These are phyloP conservation scores for Nomada ferruginata DNA, from an alignment of 2,888 invertebrate species.

Conservation along the genomic window DNA sequence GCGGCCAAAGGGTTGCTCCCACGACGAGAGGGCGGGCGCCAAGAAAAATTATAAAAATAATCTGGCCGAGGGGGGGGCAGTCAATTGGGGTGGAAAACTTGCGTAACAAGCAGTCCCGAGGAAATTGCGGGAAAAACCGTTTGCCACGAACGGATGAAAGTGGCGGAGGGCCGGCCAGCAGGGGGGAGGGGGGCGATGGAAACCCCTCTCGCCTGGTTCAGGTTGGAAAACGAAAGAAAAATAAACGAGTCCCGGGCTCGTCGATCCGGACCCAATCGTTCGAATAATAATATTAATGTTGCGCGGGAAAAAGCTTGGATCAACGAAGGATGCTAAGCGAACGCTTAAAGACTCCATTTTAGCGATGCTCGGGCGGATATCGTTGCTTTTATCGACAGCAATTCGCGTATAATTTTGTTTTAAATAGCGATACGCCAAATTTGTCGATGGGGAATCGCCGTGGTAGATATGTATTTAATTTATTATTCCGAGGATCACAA, in stretches of 20 bases:
- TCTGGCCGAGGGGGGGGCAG: conserved; percentile 76
- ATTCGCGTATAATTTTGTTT: conserved; percentile 5
- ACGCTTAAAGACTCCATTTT: conserved; percentile 36
- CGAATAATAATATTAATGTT: conserved; percentile 71
- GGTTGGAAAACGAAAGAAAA: conserved; percentile 72
- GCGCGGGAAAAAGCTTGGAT: conserved; percentile 21
- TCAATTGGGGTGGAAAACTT: conserved; percentile 82
- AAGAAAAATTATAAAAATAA: conserved; percentile 82
- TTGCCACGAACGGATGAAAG: conserved; percentile 73
- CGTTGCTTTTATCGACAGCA: conserved; percentile 19
- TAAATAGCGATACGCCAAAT: neutral
- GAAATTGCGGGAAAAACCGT: conserved; percentile 80
- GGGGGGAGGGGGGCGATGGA: conserved; percentile 34
- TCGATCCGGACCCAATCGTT: conserved; percentile 67
- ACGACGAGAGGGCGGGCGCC: conserved; percentile 72
- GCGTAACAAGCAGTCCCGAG: conserved; percentile 80
- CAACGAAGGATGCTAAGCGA: conserved; percentile 26
- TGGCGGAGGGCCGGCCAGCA: conserved; percentile 53
- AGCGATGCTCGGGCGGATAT: conserved; percentile 5
- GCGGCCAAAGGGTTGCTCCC: conserved; percentile 76
- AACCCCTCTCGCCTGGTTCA: conserved; percentile 51
- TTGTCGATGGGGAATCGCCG: neutral
- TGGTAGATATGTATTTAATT: neutral
- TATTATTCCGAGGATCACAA: neutral
- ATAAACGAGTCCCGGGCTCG: conserved; percentile 71